Percentiles rank a stretch among this genome's conserved stretches.
These are phyloP conservation scores for Coccyzus lansbergi DNA, from an alignment of 2,797 vertebrate species.

Conservation along the genomic window DNA sequence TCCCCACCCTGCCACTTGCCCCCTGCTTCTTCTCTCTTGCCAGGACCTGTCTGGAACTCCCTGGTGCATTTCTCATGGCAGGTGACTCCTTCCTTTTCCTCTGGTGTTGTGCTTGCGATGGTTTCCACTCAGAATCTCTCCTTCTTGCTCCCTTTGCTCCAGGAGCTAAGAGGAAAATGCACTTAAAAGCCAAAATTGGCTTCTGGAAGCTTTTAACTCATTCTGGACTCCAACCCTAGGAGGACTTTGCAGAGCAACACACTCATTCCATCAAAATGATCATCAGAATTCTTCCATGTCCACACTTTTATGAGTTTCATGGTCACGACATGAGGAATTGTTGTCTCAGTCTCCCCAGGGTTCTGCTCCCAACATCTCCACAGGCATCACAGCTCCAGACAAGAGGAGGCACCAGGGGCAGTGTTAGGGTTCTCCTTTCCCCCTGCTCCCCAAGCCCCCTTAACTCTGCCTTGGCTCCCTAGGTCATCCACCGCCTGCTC, in stretches of 20 bases:
- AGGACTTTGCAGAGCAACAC: background rate
- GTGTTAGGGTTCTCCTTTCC: background rate
- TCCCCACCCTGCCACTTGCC: background rate
- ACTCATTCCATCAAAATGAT: background rate
- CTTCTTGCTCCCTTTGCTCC: too few relatives aligned
- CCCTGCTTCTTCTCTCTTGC: background rate
- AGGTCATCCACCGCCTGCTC: conserved; percentile 92
- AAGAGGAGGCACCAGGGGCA: background rate
- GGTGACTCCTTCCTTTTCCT: too few relatives aligned
- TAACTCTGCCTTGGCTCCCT: background rate
- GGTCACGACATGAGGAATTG: background rate
- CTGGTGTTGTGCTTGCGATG: too few relatives aligned
- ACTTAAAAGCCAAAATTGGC: too few relatives aligned
- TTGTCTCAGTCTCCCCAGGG: background rate
- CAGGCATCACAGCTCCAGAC: background rate
- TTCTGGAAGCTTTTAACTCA: too few relatives aligned
- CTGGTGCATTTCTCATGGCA: too few relatives aligned
- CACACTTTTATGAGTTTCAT: too few relatives aligned
- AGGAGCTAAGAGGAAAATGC: background rate
- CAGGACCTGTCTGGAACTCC: background rate
- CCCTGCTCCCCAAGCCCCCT: background rate
- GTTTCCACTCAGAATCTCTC: too few relatives aligned
- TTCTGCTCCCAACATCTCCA: background rate
- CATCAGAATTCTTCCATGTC: background rate
- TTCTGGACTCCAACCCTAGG: too few relatives aligned